A percentile compares a stretch with the other conserved stretches of the same genome.
Conservation (phyloP, 2,797 vertebrate species). For the Syncerus caffer region DNA sequence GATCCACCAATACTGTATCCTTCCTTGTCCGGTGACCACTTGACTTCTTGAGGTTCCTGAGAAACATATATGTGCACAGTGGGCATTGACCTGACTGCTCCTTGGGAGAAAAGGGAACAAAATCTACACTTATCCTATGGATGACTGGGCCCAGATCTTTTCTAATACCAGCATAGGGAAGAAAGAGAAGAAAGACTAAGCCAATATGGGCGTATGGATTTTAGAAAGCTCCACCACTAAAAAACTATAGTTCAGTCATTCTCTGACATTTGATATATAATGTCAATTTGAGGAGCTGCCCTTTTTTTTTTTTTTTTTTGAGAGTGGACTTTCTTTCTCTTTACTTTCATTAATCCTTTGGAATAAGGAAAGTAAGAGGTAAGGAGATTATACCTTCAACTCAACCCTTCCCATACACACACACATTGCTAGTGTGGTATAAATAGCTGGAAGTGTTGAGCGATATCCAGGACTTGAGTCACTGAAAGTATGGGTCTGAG, state of each 20-base stretch:
- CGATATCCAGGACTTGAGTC: not conserved
- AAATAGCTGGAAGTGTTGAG: not conserved
- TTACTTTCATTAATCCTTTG: not conserved
- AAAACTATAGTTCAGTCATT: not conserved
- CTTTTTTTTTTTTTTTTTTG: no score
- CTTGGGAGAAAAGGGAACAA: not conserved
- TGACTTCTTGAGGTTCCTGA: conserved; percentile 2
- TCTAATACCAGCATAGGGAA: not conserved
- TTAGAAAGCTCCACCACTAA: not conserved
- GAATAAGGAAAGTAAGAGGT: not conserved
- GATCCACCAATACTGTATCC: not conserved
- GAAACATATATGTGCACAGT: not conserved
- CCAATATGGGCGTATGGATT: not conserved
- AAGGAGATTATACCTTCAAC: not conserved
- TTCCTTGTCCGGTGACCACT: not conserved
- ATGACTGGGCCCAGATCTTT: not conserved
- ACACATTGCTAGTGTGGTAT: not conserved
- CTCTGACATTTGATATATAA: not conserved
- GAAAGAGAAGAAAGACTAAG: not conserved
- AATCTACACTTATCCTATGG: not conserved
- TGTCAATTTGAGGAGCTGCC: not conserved
- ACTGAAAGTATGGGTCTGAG: not conserved
- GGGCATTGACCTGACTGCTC: not conserved
- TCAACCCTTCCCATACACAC: not conserved
- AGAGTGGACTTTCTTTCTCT: not conserved